Evolutionary conservation across 2,113 vertebrate genomes (phyloP).

Genomic region (Microtus ochrogaster): DNA sequence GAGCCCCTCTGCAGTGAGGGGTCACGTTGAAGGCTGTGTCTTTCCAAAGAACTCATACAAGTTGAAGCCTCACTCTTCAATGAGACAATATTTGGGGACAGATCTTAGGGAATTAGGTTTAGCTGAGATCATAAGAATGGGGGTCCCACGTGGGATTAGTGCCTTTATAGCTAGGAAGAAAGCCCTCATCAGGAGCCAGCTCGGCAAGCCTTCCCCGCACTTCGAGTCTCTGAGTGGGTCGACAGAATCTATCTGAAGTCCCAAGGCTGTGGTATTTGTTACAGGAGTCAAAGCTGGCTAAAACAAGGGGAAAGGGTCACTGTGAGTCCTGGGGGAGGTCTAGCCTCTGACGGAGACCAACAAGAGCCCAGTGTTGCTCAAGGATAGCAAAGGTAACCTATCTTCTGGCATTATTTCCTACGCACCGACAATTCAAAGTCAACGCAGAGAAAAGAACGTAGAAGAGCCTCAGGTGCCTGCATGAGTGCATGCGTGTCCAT

Average conservation of each 20-base stretch:
- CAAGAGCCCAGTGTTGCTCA: background rate
- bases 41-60: background rate
- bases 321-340: background rate
- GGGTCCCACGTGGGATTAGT: too few relatives aligned
- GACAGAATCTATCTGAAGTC: too few relatives aligned
- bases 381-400: background rate
- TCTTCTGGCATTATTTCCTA: background rate
- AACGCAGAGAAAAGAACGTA: background rate
- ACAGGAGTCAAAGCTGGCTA: background rate
- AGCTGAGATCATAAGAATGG: background rate
- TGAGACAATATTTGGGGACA: background rate
- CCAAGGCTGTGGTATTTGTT: accelerated
- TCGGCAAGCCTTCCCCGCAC: background rate
- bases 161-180: background rate
- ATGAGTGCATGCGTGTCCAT: background rate
- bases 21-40: too few relatives aligned
- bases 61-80: background rate
- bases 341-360: background rate
- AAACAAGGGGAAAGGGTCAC: too few relatives aligned
- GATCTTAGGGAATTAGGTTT: background rate
- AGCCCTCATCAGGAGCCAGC: too few relatives aligned
- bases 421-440: background rate
- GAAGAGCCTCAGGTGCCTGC: background rate
- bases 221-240: background rate
- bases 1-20: too few relatives aligned